Evolutionary conservation across 2,797 vertebrate genomes (phyloP), one percentile per base, ranked within the genome.

Genomic region (Eupleurogrammus muticus): DNA sequence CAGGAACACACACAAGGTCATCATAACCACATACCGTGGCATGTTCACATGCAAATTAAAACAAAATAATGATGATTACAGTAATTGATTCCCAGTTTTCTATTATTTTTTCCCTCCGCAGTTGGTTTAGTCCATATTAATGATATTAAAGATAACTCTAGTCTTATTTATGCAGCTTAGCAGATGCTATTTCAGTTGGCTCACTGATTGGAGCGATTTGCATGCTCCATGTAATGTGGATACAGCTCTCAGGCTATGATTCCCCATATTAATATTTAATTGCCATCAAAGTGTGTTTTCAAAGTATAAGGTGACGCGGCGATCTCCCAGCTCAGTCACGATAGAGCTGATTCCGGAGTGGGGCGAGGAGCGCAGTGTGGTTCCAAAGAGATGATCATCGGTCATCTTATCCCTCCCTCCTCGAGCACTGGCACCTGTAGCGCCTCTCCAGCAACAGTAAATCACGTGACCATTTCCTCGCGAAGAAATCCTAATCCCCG

Each of bases 381-480:
- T 72, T 89, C 87, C 87, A 89, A 85, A 87, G 85, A 81, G 81
- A 89, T 73, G 58, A 69, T 79, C 84, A 77, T 91, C 73, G 76
- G 92, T 92, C 92, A 94, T 90, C 86, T 91, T 93, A 95, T 95
- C 90, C 92, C 76, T 56, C 70, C 70, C 70, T 76, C 80, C 82
- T 51, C 80, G 11, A 36, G 65, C 53, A 20, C 80, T 83, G 89
- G 90, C 94, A 94, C 93, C 92, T 93, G 93, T 93, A 85, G 91
- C 80, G 77, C 84, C 69, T 81, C 79, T 82, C 77, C 87, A 88
- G 92, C 93, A 93, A 94, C 95, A 93, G 94, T 96, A 95, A 95
- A 95, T 94, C 93, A 95, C 89, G 87, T 95, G 94, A 95, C 85
- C 87, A 87, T 93, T 95, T 94, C 94, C 92, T 91, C 86, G 80